Percentiles rank a stretch among this genome's conserved stretches.
Evolutionary conservation across 2,888 invertebrate species (phyloP).

Genomic region (Tanaodytes sp.): DNA sequence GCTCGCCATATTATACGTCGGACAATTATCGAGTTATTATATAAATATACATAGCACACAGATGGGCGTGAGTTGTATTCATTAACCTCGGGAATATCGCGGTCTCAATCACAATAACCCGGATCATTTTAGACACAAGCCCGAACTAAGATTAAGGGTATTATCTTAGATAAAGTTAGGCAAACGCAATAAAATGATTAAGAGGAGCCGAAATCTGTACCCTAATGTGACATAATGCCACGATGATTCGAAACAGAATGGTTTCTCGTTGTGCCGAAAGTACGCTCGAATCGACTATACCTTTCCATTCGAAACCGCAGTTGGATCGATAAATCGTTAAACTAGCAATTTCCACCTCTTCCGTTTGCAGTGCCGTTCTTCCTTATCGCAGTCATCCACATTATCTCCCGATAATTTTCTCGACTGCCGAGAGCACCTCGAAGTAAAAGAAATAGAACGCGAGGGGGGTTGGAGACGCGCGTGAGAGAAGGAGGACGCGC

Average conservation of each 20-base stretch:
- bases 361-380: slow-evolving; percentile 46
- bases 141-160: too few species aligned
- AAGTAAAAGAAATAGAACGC: slow-evolving; percentile 27
- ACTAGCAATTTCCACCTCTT: slow-evolving; percentile 49
- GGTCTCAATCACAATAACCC: too few species aligned
- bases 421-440: slow-evolving; percentile 41
- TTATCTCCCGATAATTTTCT: slow-evolving; percentile 53
- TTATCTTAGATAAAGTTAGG: too few species aligned
- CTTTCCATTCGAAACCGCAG: slow-evolving; percentile 45
- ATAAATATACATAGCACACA: too few species aligned
- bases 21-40: too few species aligned
- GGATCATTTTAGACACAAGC: too few species aligned
- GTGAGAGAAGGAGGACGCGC: slow-evolving; percentile 5
- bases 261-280: slow-evolving; percentile 32
- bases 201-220: slow-evolving; percentile 7
- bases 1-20: too few species aligned
- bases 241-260: slow-evolving; percentile 46
- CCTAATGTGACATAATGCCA: slow-evolving; percentile 37
- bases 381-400: slow-evolving; percentile 54
- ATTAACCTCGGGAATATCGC: too few species aligned
- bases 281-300: slow-evolving; percentile 37
- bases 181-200: slow-evolving; percentile 28
- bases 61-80: too few species aligned
- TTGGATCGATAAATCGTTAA: slow-evolving; percentile 55
- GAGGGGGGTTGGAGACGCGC: slow-evolving; percentile 25